Base-by-base conservation (phyloP, 2,888 invertebrate genomes). In the Drosophila longiperda region DNA sequence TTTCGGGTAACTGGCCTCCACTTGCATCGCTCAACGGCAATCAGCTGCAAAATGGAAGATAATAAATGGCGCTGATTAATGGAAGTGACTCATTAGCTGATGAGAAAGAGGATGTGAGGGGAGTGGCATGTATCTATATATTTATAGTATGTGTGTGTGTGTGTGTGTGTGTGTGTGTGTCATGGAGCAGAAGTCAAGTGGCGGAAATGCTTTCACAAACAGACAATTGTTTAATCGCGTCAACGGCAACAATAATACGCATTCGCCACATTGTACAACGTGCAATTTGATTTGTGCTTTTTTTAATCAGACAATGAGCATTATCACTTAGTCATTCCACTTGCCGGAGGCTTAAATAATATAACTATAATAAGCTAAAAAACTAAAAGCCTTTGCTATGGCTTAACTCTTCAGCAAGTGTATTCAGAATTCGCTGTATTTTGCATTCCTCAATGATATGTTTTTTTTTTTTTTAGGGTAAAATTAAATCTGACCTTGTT, bases 1-100 rank as follows among this genome's bases (percentile, higher is more conserved):
- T 77, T 92, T 92, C 40, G 90, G 90, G 72, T 92, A 91, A 68
- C 89, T 92, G 61, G 92, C 90, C 78, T 92, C 93, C 54, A 93
- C 90, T 91, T 93, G 91, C 93, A 93, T 93, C 34, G 67, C 20
- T 36, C 23, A 57, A 42, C 49, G 15, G n/a, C 49, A 61, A 32
- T 55, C 55, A 29, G 20, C 81, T 82, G 81, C 64, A 83, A 80
- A 82, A 82, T 65, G 66, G 57, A 61, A 71, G 64, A 75, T 50
- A 64, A 65, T 77, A 79, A 72, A 70, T 62, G 50, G 38, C 45
- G 67, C 73, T 82, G 79, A 87, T 89, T 89, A 85, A 77, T 82
- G 73, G 76, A 67, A 66, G 75, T 86, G 87, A 89, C 63, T 87
- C 89, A 85, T 80, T 77, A 71, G 62, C 54, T 48, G 49, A 55